A percentile compares a stretch with the other conserved stretches of the same genome.
Evolutionary conservation across 2,797 vertebrate species (phyloP).

Genomic region (Cyprinella venusta): DNA sequence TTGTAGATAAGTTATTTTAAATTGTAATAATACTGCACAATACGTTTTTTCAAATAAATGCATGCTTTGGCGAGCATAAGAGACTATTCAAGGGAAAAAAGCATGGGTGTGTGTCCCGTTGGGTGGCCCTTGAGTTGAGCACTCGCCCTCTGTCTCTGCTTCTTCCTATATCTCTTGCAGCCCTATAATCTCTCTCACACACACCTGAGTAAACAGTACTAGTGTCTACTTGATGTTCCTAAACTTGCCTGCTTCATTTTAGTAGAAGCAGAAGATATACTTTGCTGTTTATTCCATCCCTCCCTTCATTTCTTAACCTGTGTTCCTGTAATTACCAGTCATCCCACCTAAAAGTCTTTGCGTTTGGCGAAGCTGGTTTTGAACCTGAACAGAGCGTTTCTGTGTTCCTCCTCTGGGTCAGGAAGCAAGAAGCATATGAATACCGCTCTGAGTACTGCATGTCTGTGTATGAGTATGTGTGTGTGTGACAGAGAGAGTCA

Average conservation of each 20-base stretch:
- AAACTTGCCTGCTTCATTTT: slow-evolving; percentile 1
- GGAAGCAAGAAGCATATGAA: slow-evolving; percentile 36
- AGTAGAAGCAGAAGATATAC: slow-evolving; percentile 1
- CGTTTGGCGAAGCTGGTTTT: slow-evolving; percentile 5
- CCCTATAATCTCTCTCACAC: slow-evolving; percentile 22
- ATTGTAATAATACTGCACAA: too few species aligned
- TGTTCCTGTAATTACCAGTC: slow-evolving; percentile 25
- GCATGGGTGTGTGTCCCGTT: slow-evolving; percentile 19
- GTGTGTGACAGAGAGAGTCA: not conserved
- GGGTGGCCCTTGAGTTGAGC: slow-evolving; percentile 3
- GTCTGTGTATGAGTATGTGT: not conserved
- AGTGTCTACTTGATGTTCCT: slow-evolving; percentile 3
- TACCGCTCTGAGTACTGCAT: not conserved
- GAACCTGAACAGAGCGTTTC: slow-evolving; percentile 13
- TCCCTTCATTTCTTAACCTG: slow-evolving; percentile 27
- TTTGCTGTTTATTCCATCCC: not conserved
- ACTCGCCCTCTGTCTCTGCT: not conserved
- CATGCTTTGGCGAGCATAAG: too few species aligned
- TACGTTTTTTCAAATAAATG: too few species aligned
- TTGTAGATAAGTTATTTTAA: too few species aligned
- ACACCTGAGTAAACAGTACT: slow-evolving; percentile 6
- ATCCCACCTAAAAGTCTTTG: slow-evolving; percentile 9
- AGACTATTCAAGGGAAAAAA: not conserved
- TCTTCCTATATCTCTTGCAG: slow-evolving; percentile 19
- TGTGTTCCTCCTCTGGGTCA: slow-evolving; percentile 20